A percentile compares a stretch with the other conserved stretches of the same genome.
Evolutionary conservation across 2,113 vertebrate species (phyloP).

Genomic region (Muntiacus reevesi): DNA sequence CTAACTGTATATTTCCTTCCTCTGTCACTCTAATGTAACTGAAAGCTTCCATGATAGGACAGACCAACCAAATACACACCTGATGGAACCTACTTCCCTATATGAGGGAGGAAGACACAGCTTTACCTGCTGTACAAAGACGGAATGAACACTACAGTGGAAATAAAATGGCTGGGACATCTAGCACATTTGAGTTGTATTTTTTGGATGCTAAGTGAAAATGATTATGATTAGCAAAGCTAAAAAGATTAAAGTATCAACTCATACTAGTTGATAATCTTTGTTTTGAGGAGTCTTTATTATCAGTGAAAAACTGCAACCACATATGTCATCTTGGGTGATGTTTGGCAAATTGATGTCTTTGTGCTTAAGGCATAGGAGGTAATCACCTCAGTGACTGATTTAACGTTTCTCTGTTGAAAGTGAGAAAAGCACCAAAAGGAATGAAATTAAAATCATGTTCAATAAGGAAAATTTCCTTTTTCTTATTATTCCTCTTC

Average conservation of each 20-base stretch:
- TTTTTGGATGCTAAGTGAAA: not conserved
- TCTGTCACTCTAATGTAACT: not conserved
- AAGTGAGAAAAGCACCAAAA: not conserved
- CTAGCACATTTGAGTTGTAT: not conserved
- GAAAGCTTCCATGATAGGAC: no score
- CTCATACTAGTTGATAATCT: not conserved
- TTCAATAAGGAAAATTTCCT: not conserved
- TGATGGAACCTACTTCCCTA: not conserved
- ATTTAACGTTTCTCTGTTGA: not conserved
- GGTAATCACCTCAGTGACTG: conserved; percentile 37
- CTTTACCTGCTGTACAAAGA: fast-evolving
- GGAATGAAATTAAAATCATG: not conserved
- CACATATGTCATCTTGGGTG: not conserved
- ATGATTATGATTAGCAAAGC: not conserved
- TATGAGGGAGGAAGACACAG: not conserved
- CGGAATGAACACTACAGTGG: not conserved
- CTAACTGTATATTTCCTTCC: not conserved
- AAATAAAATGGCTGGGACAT: not conserved
- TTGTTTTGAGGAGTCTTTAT: conserved; percentile 43
- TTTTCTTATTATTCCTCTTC: not conserved
- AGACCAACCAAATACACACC: not conserved
- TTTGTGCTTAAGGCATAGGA: conserved; percentile 41
- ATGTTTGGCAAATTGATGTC: not conserved
- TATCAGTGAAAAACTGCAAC: conserved; percentile 58
- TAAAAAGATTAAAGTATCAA: not conserved